phyloP scores from a whole-genome alignment of 2,113 vertebrate genomes.

The Zapornia atra region DNA sequence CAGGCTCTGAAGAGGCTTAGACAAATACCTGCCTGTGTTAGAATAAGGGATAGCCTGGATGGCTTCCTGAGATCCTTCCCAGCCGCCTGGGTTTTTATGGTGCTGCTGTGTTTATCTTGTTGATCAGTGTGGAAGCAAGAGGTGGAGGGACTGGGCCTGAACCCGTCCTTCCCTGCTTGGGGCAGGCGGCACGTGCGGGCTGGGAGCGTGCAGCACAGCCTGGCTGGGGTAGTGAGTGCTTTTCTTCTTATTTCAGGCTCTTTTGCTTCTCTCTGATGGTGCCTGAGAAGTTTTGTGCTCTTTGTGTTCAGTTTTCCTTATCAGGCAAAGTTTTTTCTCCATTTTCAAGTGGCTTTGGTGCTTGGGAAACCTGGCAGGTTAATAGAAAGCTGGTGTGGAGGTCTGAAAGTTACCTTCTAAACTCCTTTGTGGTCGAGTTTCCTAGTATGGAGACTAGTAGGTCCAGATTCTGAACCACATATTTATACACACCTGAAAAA shows the following conservation, averaged over 20 bases:
- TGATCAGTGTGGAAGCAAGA: accelerated
- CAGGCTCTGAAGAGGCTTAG: neutral
- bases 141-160: accelerated
- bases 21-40: neutral
- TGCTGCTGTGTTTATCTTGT: neutral
- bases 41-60: neutral
- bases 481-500: neutral
- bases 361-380: neutral
- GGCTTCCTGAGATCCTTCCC: neutral
- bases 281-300: neutral
- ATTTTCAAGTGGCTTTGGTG: neutral
- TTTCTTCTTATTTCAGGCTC: neutral
- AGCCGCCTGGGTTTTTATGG: accelerated
- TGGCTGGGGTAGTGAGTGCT: neutral
- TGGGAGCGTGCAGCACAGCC: accelerated
- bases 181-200: neutral
- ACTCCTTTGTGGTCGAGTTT: neutral
- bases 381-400: neutral
- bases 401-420: neutral
- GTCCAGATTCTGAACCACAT: neutral
- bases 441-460: neutral
- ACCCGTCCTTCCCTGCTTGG: accelerated
- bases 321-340: neutral
- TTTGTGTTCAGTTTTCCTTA: neutral
- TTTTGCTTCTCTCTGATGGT: neutral